phyloP scores from a whole-genome alignment of 2,797 vertebrate genomes.

The Myiotriccus ornatus region DNA sequence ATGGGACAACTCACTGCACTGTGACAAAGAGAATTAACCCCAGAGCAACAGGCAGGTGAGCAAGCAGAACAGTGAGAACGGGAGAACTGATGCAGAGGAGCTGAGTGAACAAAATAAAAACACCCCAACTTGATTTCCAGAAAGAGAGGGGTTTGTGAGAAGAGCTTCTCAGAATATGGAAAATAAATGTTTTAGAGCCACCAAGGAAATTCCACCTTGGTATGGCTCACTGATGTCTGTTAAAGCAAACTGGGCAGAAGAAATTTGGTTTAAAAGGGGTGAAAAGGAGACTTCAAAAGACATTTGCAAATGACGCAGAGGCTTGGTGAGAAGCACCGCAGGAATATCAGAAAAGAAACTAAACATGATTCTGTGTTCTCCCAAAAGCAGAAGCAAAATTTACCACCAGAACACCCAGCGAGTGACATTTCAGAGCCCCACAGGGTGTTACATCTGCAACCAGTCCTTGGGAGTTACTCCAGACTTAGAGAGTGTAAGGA shows the following conservation, averaged over 20 bases:
- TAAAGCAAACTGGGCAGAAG: background rate
- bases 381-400: background rate
- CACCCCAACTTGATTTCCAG: background rate
- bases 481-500: background rate
- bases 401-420: background rate
- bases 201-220: background rate
- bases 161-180: background rate
- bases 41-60: background rate
- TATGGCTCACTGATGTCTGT: background rate
- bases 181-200: background rate
- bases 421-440: background rate
- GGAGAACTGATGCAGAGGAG: background rate
- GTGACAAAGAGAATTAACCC: background rate
- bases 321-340: background rate
- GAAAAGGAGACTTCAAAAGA: background rate
- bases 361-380: fast-evolving
- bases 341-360: background rate
- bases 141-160: background rate
- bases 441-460: background rate
- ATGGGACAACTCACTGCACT: background rate
- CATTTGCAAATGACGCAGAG: background rate
- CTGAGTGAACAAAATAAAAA: background rate
- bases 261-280: background rate
- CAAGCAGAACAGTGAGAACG: background rate
- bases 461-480: background rate